Base-by-base conservation (phyloP, 1,140 invertebrate genomes). In the Papilio dardanus region DNA sequence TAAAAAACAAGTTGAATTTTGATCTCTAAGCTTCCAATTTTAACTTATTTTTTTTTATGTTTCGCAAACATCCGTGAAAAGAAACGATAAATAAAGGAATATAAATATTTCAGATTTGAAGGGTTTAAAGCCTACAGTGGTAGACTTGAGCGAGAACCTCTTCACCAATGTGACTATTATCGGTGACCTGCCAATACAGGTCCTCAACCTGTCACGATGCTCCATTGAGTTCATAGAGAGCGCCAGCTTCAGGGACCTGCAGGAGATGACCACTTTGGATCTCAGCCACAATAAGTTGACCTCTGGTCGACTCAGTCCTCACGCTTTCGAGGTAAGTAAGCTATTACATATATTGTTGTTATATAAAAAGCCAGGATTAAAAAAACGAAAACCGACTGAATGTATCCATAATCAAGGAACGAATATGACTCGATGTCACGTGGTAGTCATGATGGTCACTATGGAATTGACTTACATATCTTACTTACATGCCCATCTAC, bases 241-340 rank as follows among this genome's bases (percentile, higher is more conserved):
- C 14, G 89, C 84, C 0, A 95, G 95, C 3, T 97, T 97, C 82
- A 93, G 91, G 74, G 92, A 95, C 77, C 85, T 97, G 8, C 94
- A 94, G 54, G 90, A 94, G 74, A 92, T 97, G 79, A 89, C 87
- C 3, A 94, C 94, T 46, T 84, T 97, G 10, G 96, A 97, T 87
- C 86, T 97, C 68, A 96, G 96, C 77, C 87, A 95, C 76, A 97
- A 97, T 84, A 89, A 94, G 30, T 84, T 97, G 6, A 95, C 93
- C 0, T 82, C 93, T 0, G 94, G 94, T 14, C 89, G 83, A 10
- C 87, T 97, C 1, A 88, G 83, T 62, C 96, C 96, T 0, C 89
- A 96, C 71, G 94, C 95, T 24, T 97, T 97, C 81, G 94, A 95
- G 94, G 96, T 97, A 90, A 62, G 5, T 3, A 7, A 46, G 42